phyloP scores from a whole-genome alignment of 2,113 vertebrate genomes.

The Bubalus kerabau region DNA sequence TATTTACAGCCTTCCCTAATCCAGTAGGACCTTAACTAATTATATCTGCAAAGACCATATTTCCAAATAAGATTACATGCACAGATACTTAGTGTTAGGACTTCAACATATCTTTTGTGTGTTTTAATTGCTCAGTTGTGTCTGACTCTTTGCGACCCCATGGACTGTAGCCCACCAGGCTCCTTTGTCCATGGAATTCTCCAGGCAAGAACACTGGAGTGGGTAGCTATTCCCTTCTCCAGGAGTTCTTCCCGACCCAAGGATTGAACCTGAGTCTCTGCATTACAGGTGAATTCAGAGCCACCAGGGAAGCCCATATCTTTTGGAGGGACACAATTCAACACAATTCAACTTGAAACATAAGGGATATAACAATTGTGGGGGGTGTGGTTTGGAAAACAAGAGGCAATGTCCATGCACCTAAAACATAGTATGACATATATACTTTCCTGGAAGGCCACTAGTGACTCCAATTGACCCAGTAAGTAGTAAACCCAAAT shows the following conservation, averaged over 20 bases:
- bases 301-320: not conserved
- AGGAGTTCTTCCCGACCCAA: not conserved
- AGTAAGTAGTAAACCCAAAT: not conserved
- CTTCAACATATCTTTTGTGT: not conserved
- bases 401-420: not conserved
- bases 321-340: not conserved
- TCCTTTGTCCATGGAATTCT: not conserved
- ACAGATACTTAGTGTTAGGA: not conserved
- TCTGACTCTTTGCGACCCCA: not conserved
- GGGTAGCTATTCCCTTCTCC: not conserved
- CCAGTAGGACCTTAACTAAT: not conserved
- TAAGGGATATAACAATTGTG: not conserved
- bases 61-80: not conserved
- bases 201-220: not conserved
- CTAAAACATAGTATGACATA: not conserved
- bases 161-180: not conserved
- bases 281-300: not conserved
- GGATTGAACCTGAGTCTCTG: not conserved
- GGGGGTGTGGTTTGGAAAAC: not conserved
- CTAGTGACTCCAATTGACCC: not conserved
- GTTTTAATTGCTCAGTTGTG: not conserved
- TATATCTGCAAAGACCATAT: not conserved
- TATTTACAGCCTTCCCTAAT: not conserved
- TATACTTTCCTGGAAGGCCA: not conserved
- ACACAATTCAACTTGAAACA: not conserved